phyloP scores from a whole-genome alignment of 2,113 vertebrate genomes.

The Danio rerio region DNA sequence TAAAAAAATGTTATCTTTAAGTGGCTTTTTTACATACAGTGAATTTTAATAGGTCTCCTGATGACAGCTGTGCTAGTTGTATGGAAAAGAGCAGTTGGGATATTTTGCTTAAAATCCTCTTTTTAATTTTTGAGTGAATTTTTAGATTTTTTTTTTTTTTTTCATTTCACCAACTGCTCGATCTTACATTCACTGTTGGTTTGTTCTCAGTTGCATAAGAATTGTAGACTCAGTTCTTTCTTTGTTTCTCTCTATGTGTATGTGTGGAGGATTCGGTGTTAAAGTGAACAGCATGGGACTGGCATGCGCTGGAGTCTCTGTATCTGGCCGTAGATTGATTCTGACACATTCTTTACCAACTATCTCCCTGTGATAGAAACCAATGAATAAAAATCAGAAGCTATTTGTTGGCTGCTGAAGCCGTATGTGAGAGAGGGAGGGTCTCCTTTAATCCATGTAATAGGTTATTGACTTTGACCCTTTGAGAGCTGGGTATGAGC shows the following conservation, averaged over 20 bases:
- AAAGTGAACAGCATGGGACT: conserved; percentile 61
- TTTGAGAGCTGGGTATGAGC: conserved; percentile 65
- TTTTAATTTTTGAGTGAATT: neutral
- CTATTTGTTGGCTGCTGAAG: conserved; percentile 72
- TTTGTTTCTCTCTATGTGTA: conserved; percentile 47
- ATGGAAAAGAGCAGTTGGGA: neutral
- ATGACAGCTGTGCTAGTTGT: neutral
- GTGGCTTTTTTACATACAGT: neutral
- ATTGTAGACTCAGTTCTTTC: conserved; percentile 26
- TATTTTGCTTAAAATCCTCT: neutral
- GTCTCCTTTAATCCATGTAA: conserved; percentile 74
- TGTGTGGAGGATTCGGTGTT: conserved; percentile 62
- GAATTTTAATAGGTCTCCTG: neutral
- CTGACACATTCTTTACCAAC: conserved; percentile 74
- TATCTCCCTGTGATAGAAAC: conserved; percentile 78
- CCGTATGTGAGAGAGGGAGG: conserved; percentile 58
- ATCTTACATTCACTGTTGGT: neutral
- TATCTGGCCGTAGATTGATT: conserved; percentile 73
- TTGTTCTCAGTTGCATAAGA: neutral
- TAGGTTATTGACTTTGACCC: conserved; percentile 78
- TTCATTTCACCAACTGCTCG: neutral
- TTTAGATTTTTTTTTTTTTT: neutral
- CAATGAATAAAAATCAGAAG: conserved; percentile 84
- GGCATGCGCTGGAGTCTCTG: conserved; percentile 60
- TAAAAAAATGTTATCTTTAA: neutral